Percentiles rank a stretch among this genome's conserved stretches.
Conservation (phyloP, 2,888 invertebrate species). For the Torymus auratus region DNA sequence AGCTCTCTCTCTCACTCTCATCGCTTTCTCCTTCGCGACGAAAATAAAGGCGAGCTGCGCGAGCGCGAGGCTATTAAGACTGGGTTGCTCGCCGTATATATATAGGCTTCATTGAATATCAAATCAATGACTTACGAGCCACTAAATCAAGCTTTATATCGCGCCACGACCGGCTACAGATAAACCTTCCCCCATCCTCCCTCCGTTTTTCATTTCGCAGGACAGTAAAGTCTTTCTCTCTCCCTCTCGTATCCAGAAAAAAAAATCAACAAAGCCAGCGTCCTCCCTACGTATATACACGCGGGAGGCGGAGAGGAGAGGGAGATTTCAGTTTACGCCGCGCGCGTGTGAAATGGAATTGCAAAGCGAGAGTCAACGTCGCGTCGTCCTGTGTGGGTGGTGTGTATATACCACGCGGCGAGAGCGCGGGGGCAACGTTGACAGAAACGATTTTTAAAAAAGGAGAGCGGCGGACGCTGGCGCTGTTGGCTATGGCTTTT, state of each 20-base stretch:
- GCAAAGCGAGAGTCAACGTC: slow-evolving; percentile 40
- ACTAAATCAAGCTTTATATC: slow-evolving; percentile 52
- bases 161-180: background rate
- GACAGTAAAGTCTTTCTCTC: slow-evolving; percentile 32
- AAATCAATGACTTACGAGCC: slow-evolving; percentile 51
- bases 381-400: too few relatives aligned
- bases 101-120: slow-evolving; percentile 43
- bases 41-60: background rate
- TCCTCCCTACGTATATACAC: background rate
- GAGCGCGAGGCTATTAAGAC: slow-evolving; percentile 28
- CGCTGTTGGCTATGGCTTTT: too few relatives aligned
- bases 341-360: slow-evolving; percentile 36
- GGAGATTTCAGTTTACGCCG: slow-evolving; percentile 35
- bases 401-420: background rate
- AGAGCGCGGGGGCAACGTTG: background rate
- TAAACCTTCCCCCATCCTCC: slow-evolving; percentile 4
- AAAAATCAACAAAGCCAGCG: background rate
- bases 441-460: background rate
- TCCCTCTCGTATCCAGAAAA: background rate
- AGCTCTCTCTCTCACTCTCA: too few relatives aligned
- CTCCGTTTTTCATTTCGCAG: slow-evolving; percentile 45
- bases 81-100: too few relatives aligned
- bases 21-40: too few relatives aligned
- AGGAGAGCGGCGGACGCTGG: background rate
- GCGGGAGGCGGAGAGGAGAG: background rate